A percentile compares a stretch with the other conserved stretches of the same genome.
These are phyloP conservation scores for Zalophus californianus DNA, from an alignment of 2,797 vertebrate species.

Conservation along the genomic window DNA sequence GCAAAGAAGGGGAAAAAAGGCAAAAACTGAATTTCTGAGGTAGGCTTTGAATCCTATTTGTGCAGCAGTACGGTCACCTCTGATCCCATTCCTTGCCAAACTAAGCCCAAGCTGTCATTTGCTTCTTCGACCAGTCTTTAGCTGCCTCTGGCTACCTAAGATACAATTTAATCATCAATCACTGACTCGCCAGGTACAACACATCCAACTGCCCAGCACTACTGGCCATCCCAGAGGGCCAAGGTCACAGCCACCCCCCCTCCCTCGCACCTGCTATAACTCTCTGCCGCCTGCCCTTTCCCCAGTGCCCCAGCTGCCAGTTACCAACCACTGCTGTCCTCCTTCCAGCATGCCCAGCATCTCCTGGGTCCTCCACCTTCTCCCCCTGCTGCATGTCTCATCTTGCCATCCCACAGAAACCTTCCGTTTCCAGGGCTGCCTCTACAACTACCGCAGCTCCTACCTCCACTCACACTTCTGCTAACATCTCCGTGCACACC, in stretches of 20 bases:
- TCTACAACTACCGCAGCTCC: not conserved
- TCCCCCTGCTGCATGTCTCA: not conserved
- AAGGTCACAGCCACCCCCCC: not conserved
- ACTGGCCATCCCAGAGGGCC: not conserved
- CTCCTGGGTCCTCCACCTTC: not conserved
- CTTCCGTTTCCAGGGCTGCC: not conserved
- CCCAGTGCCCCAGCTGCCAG: not conserved
- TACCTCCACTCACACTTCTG: not conserved
- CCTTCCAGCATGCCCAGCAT: not conserved
- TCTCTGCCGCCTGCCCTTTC: not conserved
- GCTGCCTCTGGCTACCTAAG: not conserved
- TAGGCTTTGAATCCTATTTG: not conserved
- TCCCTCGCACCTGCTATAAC: no score
- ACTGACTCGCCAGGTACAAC: not conserved
- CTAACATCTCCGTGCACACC: not conserved
- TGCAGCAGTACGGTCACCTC: not conserved
- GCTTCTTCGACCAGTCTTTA: not conserved
- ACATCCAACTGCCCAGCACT: not conserved
- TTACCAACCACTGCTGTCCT: not conserved
- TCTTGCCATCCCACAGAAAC: not conserved
- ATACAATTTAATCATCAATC: not conserved
- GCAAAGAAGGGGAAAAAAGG: not conserved
- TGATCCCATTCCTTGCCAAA: constrained; percentile 48
- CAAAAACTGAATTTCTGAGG: not conserved
- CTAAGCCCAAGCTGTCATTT: not conserved